Conservation (phyloP, 2,113 vertebrate genomes). For the Chauna torquata region DNA sequence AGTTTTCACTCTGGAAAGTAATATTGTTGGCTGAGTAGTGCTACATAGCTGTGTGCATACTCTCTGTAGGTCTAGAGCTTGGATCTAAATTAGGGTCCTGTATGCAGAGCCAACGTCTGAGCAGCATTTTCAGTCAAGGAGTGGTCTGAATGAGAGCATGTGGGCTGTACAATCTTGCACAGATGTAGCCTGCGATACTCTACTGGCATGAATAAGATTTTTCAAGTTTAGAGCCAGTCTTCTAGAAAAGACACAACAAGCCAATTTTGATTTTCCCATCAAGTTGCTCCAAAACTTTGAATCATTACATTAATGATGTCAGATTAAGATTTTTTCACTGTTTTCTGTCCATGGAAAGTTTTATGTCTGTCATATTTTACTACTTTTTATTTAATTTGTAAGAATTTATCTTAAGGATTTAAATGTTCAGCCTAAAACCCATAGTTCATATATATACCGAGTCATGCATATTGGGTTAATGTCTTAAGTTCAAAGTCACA, state of each 20-base stretch:
- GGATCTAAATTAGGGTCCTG: background rate
- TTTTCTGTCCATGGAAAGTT: background rate
- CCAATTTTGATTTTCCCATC: background rate
- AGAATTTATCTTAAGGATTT: background rate
- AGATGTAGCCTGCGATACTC: background rate
- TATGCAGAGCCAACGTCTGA: background rate
- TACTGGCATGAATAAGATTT: background rate
- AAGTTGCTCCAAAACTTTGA: background rate
- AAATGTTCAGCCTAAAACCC: background rate
- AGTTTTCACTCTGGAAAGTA: background rate
- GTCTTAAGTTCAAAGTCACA: background rate
- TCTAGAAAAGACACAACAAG: background rate
- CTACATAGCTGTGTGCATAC: background rate
- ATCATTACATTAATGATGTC: background rate
- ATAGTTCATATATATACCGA: background rate
- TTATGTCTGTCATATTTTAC: conserved; percentile 5
- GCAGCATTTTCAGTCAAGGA: background rate
- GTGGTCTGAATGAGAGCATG: background rate
- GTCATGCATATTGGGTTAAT: background rate
- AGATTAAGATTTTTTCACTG: background rate
- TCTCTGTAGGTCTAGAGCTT: background rate
- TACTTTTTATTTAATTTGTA: conserved; percentile 21
- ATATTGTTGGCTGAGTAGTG: background rate
- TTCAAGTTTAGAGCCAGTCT: background rate
- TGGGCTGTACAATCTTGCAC: background rate